phyloP scores from a whole-genome alignment of 2,113 vertebrate genomes.

The Psittacula cyanocephala region DNA sequence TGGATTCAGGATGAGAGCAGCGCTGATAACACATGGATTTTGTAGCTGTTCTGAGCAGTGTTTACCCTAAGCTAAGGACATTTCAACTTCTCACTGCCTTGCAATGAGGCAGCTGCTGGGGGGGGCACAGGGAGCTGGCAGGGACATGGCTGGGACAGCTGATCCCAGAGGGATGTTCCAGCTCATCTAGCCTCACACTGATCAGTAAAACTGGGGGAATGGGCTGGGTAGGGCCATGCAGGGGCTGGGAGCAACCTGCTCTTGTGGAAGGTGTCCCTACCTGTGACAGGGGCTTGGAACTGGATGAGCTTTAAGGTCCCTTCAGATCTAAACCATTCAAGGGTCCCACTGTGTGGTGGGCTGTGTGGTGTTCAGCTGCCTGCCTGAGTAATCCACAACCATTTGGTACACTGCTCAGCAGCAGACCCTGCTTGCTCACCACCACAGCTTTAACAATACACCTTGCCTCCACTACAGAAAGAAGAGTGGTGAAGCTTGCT shows the following conservation, averaged over 20 bases:
- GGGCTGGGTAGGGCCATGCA: neutral
- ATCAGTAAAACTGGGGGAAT: too few species aligned
- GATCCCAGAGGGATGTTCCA: neutral
- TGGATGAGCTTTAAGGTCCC: neutral
- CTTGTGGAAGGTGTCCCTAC: neutral
- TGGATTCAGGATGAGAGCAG: neutral
- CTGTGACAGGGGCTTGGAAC: neutral
- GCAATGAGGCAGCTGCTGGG: neutral
- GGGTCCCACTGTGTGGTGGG: rapidly evolving
- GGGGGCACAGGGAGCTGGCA: neutral
- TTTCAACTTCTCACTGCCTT: neutral
- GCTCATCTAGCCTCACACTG: neutral
- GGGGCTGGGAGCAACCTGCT: neutral
- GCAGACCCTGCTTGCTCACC: neutral
- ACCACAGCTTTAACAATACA: neutral
- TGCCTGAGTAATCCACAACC: neutral
- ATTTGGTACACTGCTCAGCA: neutral
- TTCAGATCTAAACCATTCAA: neutral
- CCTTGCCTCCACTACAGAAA: neutral
- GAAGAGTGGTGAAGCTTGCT: neutral
- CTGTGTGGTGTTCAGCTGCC: neutral
- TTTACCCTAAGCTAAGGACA: neutral
- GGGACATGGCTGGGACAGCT: neutral
- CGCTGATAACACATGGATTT: neutral
- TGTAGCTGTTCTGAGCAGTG: neutral